These are phyloP conservation scores for Opisthograptis luteolata DNA, from an alignment of 2,888 invertebrate genomes.

Conservation along the genomic window DNA sequence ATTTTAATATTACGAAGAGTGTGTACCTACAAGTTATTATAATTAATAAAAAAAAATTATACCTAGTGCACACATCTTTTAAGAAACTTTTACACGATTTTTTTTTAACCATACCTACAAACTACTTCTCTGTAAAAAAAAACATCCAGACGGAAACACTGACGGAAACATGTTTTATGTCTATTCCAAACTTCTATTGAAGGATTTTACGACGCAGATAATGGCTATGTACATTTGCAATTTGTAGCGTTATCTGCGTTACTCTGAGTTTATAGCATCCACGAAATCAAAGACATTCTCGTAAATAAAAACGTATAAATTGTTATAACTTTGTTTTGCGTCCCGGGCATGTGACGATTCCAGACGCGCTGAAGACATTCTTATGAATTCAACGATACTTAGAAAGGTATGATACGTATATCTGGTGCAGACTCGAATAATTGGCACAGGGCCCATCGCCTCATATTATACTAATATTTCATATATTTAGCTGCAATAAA, in stretches of 20 bases:
- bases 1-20: no score
- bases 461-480: constrained; percentile 60
- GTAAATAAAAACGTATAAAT: constrained; percentile 44
- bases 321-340: constrained; percentile 49
- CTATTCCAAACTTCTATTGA: neutral
- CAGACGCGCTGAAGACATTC: constrained; percentile 59
- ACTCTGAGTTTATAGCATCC: constrained; percentile 43
- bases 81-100: no score
- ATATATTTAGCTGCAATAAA: constrained; percentile 60
- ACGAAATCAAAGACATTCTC: constrained; percentile 42
- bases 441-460: constrained; percentile 66
- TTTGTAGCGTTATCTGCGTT: constrained; percentile 44
- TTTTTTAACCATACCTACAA: no score
- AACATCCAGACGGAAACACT: constrained; percentile 24
- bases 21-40: no score
- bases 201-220: constrained; percentile 24
- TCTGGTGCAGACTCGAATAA: constrained; percentile 56
- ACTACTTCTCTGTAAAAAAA: constrained; percentile 12
- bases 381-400: constrained; percentile 56
- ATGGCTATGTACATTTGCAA: constrained; percentile 35
- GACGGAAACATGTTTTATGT: constrained; percentile 6
- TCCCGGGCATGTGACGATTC: constrained; percentile 45
- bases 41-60: no score
- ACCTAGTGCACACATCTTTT: no score
- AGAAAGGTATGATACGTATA: constrained; percentile 49